Evolutionary conservation across 2,113 vertebrate genomes (phyloP), one percentile per base, ranked within the genome.

Genomic region (Microtus oregoni): DNA sequence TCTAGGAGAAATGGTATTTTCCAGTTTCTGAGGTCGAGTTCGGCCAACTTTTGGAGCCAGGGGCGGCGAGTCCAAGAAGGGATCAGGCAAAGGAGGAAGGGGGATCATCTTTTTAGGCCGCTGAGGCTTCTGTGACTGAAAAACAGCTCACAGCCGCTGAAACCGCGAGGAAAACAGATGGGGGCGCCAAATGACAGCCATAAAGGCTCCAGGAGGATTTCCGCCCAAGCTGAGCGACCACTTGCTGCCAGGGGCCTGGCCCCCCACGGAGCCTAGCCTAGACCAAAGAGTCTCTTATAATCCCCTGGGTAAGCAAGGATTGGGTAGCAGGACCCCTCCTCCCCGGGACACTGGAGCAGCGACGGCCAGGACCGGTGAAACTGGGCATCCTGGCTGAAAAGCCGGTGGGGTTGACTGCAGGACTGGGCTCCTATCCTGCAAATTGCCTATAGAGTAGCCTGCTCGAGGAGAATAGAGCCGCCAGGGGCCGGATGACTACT

Each of bases 121-220:
- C 28, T 28, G 96, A 19, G 75, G 95, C 96, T 94, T 75, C 67
- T 0, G 24, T 32, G 52, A 78, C 86, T 78, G 52, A 90, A 91
- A n/a, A 92, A 90, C 63, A 6, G 63, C 89, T 87, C 58, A n/a
- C 24, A 89, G 77, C 20, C 11, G 91, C 97, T 86, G 86, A 97
- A 96, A 94, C 91, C 41, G 50, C 91, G 88, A 97, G 96, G 91
- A 92, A 97, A 98, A 98, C 99, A 99, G 99, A 98, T 97, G 99
- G 99, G 98, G 99, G 99, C 99, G 99, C 99, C 99, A 99, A 98
- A 99, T 98, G 98, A 99, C 99, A 99, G 98, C 98, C 98, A 98
- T 98, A 98, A 99, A 98, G 98, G 65, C 81, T 7, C 89, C 96
- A 75, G 41, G 41, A 97, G 91, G 92, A 95, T 93, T 98, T 98